Conservation (phyloP, 2,797 vertebrate species). For the Hydrophis major region DNA sequence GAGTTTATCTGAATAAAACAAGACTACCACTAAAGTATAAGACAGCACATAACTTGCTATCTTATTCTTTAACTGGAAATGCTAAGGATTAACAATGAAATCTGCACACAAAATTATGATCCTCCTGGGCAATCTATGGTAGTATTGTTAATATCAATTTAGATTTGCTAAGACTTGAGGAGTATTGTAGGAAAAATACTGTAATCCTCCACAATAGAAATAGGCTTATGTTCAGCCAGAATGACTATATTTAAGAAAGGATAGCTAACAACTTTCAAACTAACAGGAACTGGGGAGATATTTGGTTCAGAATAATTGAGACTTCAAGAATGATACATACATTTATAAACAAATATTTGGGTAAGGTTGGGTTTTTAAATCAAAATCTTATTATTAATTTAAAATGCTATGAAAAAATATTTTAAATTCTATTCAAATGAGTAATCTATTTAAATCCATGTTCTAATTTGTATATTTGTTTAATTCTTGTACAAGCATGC, state of each 20-base stretch:
- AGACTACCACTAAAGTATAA: not conserved
- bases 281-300: not conserved
- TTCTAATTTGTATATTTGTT: not conserved
- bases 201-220: not conserved
- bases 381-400: not conserved
- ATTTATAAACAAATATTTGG: not conserved
- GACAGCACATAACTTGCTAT: not conserved
- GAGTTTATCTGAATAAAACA: not conserved
- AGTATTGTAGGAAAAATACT: not conserved
- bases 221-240: not conserved
- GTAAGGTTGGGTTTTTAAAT: not conserved
- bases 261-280: not conserved
- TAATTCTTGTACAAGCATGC: not conserved
- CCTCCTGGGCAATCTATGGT: not conserved
- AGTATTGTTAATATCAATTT: not conserved
- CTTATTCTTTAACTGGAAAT: not conserved
- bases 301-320: not conserved
- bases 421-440: not conserved
- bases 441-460: not conserved
- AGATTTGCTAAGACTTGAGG: not conserved
- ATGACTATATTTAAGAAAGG: not conserved
- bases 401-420: not conserved
- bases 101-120: not conserved
- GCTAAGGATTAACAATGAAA: not conserved
- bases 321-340: not conserved